These are phyloP conservation scores for Mythimna impura DNA, from an alignment of 2,888 invertebrate species.

Conservation along the genomic window DNA sequence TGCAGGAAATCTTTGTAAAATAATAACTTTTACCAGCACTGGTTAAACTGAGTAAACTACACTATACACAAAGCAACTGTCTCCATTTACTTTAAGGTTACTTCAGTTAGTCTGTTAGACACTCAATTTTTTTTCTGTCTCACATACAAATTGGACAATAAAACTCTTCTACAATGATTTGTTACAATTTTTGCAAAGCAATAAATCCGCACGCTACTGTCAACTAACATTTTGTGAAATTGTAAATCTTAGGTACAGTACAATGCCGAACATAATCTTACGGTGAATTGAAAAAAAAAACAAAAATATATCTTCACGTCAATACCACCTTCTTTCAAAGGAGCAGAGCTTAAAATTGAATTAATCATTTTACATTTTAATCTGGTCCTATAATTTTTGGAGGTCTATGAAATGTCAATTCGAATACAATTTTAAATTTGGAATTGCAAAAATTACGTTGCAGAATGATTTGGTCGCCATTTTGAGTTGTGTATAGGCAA, in stretches of 20 bases:
- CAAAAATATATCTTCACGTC: not conserved
- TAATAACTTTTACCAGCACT: not conserved
- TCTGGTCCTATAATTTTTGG: slow-evolving; percentile 9
- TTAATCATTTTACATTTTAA: not conserved
- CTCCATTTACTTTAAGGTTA: not conserved
- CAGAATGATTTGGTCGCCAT: slow-evolving; percentile 5
- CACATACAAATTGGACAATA: slow-evolving; percentile 28
- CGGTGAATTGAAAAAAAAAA: slow-evolving; percentile 33
- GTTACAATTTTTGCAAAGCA: slow-evolving; percentile 49
- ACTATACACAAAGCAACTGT: not conserved
- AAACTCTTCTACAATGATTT: slow-evolving; percentile 42
- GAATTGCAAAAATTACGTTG: slow-evolving; percentile 1
- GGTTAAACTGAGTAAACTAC: not conserved
- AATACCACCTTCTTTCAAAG: not conserved
- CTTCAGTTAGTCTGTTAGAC: not conserved
- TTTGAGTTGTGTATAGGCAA: slow-evolving; percentile 40
- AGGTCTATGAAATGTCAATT: slow-evolving; percentile 62
- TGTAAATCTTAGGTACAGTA: slow-evolving; percentile 42
- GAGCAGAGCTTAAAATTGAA: slow-evolving; percentile 33
- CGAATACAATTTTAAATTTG: slow-evolving; percentile 37
- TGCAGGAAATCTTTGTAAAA: not conserved
- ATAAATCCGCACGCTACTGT: slow-evolving; percentile 63
- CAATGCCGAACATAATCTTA: slow-evolving; percentile 55
- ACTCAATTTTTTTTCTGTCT: not conserved
- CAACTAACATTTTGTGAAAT: slow-evolving; percentile 48